Base-by-base conservation (phyloP, 1,140 invertebrate species). In the Aradophagus sp. region DNA sequence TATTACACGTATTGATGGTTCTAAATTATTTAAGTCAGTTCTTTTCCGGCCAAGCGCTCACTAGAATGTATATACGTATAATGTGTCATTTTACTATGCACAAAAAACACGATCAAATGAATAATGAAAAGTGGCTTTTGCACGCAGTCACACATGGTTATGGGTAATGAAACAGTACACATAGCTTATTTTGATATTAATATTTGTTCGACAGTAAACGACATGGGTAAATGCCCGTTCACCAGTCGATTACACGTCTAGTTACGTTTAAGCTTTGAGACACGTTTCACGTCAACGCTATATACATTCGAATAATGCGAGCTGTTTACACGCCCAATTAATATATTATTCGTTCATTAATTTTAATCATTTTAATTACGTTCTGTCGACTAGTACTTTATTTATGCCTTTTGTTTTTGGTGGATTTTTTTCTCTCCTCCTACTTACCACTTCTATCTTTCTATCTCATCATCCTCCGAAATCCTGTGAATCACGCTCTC, bases 381-480 rank as follows among this genome's bases (percentile, higher is more conserved):
- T 71, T 77, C 75, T 71, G 61, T 80, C 80, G 66, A 82, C 73
- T 83, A 85, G 84, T 85, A 88, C 87, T 88, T 87, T 87, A 89
- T 87, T 88, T 85, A 87, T 84, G 75, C 87, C 86, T 88, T 88
- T 89, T 90, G 35, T 84, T 89, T 87, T 61, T 5, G 32, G 88
- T 89, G 83, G 88, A 86, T 66, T 86, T 86, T 86, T 81, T 79
- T 71, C 75, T 70, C 75, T 76, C 75, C 77, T 65, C 41, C 77
- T 74, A 67, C 36, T 42, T 20, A 44, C 44, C 41, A 44, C 11
- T 34, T 38, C 23, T 42, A 13, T n/a, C n/a, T n/a, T n/a, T 74
- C 42, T 52, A 26, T 72, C 31, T 76, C 48, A 70, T 58, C 45
- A 58, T 36, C 42, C 34, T 35, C 48, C 23, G 23, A 38, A 27